Evolutionary conservation across 2,888 invertebrate genomes (phyloP).

Genomic region (Ornithoptera priamus): DNA sequence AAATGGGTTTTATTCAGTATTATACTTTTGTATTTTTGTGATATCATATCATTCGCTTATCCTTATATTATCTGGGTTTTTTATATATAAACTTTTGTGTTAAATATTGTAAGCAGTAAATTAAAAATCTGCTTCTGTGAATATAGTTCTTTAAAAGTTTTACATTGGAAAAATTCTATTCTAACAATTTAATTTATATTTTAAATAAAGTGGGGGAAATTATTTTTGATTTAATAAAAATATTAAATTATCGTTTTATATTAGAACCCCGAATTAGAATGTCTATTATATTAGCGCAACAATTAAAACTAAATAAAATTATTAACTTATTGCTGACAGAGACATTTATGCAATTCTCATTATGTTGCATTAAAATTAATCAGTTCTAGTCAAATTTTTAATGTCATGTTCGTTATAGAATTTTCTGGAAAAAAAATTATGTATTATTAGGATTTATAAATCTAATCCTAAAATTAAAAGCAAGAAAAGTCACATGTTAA

Average conservation of each 20-base stretch:
- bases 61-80: not conserved
- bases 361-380: not conserved
- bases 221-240: no score
- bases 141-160: not conserved
- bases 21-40: conserved; percentile 12
- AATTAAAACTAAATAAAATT: no score
- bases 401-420: not conserved
- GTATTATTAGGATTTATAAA: not conserved
- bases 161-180: no score
- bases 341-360: not conserved
- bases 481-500: not conserved
- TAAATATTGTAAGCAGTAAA: not conserved
- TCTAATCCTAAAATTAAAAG: not conserved
- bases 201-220: not conserved
- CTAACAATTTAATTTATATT: not conserved
- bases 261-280: no score
- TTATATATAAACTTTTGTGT: conserved; percentile 23
- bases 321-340: no score
- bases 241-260: no score
- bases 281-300: no score
- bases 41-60: conserved; percentile 15
- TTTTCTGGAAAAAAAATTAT: no score
- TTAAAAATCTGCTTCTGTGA: not conserved
- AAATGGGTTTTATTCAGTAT: conserved; percentile 17
- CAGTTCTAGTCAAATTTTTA: not conserved